Evolutionary conservation across 2,888 invertebrate genomes (phyloP).

Genomic region (Xestia ashworthii): DNA sequence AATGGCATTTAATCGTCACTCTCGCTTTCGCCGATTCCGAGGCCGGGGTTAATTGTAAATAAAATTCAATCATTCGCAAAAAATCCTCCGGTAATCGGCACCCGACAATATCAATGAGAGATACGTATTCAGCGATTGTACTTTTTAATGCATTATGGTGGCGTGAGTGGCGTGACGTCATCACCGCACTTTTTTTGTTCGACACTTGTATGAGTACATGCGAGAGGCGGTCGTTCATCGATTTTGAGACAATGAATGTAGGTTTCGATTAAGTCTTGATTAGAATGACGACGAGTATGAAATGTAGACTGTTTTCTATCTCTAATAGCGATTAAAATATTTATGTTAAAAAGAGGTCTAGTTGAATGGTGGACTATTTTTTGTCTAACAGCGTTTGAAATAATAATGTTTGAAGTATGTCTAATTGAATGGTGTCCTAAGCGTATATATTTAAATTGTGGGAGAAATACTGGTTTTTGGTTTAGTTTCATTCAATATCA

Average conservation of each 20-base stretch:
- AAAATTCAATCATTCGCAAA: conserved; percentile 90
- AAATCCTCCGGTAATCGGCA: conserved; percentile 86
- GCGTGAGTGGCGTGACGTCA: conserved; percentile 68
- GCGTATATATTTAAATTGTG: background rate
- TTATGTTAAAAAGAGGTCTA: background rate
- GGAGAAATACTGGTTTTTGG: conserved; percentile 3
- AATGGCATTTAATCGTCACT: conserved; percentile 90
- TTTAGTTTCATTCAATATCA: background rate
- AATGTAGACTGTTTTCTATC: background rate
- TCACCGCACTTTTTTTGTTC: conserved; percentile 60
- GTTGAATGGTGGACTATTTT: background rate
- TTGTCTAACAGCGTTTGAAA: background rate
- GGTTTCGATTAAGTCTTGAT: conserved; percentile 38
- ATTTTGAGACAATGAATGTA: conserved; percentile 54
- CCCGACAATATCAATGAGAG: conserved; percentile 87
- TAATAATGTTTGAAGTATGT: background rate
- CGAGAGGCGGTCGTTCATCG: conserved; percentile 32
- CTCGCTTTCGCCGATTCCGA: conserved; percentile 85
- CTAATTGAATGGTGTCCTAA: background rate
- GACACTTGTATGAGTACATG: conserved; percentile 50
- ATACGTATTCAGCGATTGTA: conserved; percentile 75
- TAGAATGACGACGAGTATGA: conserved; percentile 5
- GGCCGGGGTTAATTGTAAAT: conserved; percentile 90
- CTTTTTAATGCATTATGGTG: conserved; percentile 71
- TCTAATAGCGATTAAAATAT: background rate